Evolutionary conservation across 2,113 vertebrate genomes (phyloP), one percentile per base, ranked within the genome.

Genomic region (human (Homo sapiens)): DNA sequence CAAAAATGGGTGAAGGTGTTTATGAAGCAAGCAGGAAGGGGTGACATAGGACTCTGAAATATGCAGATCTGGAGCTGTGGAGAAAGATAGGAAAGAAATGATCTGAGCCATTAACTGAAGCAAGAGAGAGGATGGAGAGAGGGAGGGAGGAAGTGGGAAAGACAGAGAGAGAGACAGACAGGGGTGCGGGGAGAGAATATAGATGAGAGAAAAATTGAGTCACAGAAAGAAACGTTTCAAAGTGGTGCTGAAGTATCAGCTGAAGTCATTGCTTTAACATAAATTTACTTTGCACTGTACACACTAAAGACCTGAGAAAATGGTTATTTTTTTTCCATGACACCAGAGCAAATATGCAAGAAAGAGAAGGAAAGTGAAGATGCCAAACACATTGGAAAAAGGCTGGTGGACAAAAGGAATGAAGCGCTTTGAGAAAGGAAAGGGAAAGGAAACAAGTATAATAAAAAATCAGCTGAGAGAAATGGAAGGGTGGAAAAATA

Each of bases 331-430:
- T 50, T 70, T 86, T 18, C 14, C 3, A 48, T 68, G 64, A 81
- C 38, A 75, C 4, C 6, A 68, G 81, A 48, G 40, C 48, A 30
- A 9, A 27, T 12, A 52, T 6, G 12, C 10, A 48, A 40, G 57
- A 32, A 76, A 32, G 8, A 52, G 27, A 75, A 64, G 8, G 23
- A 38, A 73, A 25, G 8, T 5, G 11, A 75, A 8, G 16, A 27
- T n/a, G 2, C 2, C 32, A 17, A 2, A 6, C 2, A 0, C 30
- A 27, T 8, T 80, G 40, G 38, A 12, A 6, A 66, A 59, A 59
- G 5, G 13, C 14, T 27, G 22, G 8, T 70, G 40, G 20, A 6
- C 35, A 30, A 25, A 40, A 48, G 50, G 59, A 40, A 75, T 17
- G 27, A 86, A 79, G 30, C 1, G 14, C 6, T 43, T 66, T 66